Percentiles rank a stretch among this genome's conserved stretches.
Evolutionary conservation across 2,888 invertebrate species (phyloP).

Genomic region (Germaria angustata): DNA sequence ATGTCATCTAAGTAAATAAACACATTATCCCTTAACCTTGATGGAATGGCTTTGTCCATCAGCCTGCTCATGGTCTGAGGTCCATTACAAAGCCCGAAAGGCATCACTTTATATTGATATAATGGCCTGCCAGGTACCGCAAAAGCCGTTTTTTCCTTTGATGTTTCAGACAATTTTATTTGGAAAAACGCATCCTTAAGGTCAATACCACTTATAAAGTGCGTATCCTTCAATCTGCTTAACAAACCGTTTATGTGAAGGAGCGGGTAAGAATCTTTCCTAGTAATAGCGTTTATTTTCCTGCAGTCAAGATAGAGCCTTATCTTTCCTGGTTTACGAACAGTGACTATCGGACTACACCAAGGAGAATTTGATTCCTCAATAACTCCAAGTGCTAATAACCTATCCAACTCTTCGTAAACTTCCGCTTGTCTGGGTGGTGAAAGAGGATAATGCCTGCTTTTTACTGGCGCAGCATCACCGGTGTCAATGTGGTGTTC

Average conservation of each 20-base stretch:
- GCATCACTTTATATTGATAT: not conserved
- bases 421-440: not conserved
- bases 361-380: not conserved
- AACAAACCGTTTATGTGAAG: not conserved
- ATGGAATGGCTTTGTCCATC: not conserved
- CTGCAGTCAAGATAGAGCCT: not conserved
- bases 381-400: not conserved
- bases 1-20: not conserved
- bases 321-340: not conserved
- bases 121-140: not conserved
- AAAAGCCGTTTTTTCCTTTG: not conserved
- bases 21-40: not conserved
- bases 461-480: not conserved
- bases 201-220: not conserved
- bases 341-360: too few relatives aligned
- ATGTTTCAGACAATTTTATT: not conserved
- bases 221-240: not conserved
- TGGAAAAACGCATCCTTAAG: not conserved
- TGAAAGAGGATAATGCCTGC: not conserved
- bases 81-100: not conserved
- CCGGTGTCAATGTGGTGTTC: not conserved
- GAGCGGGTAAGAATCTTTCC: not conserved
- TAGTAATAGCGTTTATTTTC: not conserved
- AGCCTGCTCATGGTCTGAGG: not conserved
- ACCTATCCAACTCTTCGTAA: not conserved